Evolutionary conservation across 1,140 invertebrate genomes (phyloP), one percentile per base, ranked within the genome.

Genomic region (Whitmania pigra): DNA sequence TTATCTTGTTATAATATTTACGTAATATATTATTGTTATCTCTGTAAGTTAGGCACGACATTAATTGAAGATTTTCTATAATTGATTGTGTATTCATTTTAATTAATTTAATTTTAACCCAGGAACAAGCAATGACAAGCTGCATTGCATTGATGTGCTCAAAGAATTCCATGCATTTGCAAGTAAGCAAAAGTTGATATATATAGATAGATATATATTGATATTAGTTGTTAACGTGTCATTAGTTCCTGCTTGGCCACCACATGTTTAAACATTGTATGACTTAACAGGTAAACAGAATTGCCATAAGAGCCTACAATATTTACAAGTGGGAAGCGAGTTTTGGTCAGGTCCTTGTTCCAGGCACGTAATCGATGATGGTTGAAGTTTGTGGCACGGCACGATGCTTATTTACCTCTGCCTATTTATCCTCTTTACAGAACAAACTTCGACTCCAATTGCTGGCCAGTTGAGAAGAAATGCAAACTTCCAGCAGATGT

Each of bases 71-170:
- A 2, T 6, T 2, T 36, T 36, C 31, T 36, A 6, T 36, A 3
- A 6, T 36, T 36, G 31, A 36, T 36, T 36, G 31, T 36, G 31
- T n/a, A 36, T 36, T 36, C 2, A 3, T 36, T 36, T 36, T 36
- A 36, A 36, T 36, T 36, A 49, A 40, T 54, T 53, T 71, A 53
- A 49, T 54, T n/a, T 18, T n/a, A 6, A 0, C 53, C 2, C 43
- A 73, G 72, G 88, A 91, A 66, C 91, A 95, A 82, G 92, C 92
- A 0, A 94, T 92, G 83, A 90, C 91, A 0, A 92, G 90, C 9
- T 89, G 89, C 72, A 82, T 96, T 4, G 88, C 93, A 75, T 79
- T 97, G 66, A 92, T 92, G 0, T 94, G 91, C 57, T 85, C 87
- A 75, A 87, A 87, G 76, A 86, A 81, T 76, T 82, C 85, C 71